phyloP scores from a whole-genome alignment of 2,797 vertebrate genomes.

The Setipinna tenuifilis region DNA sequence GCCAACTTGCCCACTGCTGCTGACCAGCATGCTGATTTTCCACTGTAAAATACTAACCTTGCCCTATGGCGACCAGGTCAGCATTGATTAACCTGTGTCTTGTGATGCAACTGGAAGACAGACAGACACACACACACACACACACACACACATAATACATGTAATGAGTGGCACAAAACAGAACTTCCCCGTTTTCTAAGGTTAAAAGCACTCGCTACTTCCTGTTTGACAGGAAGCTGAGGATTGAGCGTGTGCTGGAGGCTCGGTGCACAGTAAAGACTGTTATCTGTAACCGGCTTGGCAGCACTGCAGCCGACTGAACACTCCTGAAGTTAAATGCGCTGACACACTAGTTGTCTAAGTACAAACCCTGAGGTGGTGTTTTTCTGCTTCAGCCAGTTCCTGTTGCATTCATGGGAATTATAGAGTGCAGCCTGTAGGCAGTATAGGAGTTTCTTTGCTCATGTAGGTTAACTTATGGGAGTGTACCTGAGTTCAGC shows the following conservation, averaged over 20 bases:
- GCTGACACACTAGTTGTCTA: not conserved
- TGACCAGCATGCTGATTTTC: not conserved
- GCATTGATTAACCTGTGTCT: too few relatives aligned
- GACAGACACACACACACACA: too few relatives aligned
- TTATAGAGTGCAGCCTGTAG: not conserved
- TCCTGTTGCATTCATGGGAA: not conserved
- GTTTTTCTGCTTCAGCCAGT: not conserved
- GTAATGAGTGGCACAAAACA: not conserved
- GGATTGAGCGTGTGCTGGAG: not conserved
- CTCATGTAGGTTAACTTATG: not conserved
- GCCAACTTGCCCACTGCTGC: not conserved
- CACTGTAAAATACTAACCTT: not conserved
- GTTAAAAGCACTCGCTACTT: not conserved
- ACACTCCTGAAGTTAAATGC: not conserved
- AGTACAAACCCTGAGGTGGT: not conserved
- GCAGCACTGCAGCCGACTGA: not conserved
- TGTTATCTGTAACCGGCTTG: not conserved
- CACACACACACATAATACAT: not conserved
- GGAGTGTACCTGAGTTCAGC: not conserved
- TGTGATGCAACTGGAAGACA: too few relatives aligned
- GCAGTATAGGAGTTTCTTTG: not conserved
- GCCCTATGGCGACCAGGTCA: not conserved
- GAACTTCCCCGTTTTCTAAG: not conserved
- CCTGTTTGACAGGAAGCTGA: constrained; percentile 1
- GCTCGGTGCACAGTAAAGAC: not conserved